These are phyloP conservation scores for Eupithecia subumbrata DNA, from an alignment of 2,888 invertebrate genomes.

Conservation along the genomic window DNA sequence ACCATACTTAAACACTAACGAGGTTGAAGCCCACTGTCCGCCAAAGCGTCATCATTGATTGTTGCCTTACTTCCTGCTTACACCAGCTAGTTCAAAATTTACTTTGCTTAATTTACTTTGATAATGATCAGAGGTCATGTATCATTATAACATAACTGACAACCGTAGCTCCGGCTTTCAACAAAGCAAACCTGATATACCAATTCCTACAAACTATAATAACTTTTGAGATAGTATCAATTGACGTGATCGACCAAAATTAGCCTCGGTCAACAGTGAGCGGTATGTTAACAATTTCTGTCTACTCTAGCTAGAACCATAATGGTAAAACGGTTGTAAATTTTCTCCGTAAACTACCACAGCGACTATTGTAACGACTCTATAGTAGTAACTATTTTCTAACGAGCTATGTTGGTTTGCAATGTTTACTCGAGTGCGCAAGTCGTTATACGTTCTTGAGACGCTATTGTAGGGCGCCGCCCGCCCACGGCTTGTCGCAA, in stretches of 20 bases:
- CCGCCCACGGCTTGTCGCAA: slow-evolving; percentile 62
- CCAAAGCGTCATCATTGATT: slow-evolving; percentile 12
- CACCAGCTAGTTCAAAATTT: no score
- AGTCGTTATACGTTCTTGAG: slow-evolving; percentile 44
- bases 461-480: slow-evolving; percentile 61
- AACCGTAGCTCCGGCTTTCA: neutral
- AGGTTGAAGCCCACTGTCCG: slow-evolving; percentile 15
- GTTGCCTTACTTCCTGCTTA: neutral
- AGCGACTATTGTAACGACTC: slow-evolving; percentile 9
- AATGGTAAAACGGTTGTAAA: slow-evolving; percentile 22
- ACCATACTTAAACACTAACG: slow-evolving; percentile 42
- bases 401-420: slow-evolving; percentile 36
- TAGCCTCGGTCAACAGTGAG: neutral
- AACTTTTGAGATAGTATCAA: neutral
- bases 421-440: slow-evolving; percentile 53
- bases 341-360: slow-evolving; percentile 29
- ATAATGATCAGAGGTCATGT: no score
- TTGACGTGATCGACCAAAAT: neutral
- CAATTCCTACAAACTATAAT: neutral
- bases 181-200: neutral
- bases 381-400: slow-evolving; percentile 6
- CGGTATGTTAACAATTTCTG: neutral
- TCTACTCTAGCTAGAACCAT: neutral
- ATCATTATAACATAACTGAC: neutral
- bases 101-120: no score